Evolutionary conservation across 2,888 invertebrate genomes (phyloP), one percentile per base, ranked within the genome.

Genomic region (Drosophila prostipennis): DNA sequence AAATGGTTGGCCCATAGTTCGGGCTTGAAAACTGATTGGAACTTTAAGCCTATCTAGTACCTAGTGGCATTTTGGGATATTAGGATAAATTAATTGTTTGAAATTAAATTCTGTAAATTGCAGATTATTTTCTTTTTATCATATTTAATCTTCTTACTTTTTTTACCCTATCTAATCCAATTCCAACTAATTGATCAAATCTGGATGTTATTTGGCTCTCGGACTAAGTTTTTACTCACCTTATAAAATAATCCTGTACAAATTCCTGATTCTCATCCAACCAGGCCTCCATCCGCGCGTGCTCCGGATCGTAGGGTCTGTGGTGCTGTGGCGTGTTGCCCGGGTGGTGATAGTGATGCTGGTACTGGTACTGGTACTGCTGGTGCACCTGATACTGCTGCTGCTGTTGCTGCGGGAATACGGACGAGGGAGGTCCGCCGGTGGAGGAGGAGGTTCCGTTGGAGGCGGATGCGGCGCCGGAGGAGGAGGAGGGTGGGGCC

Each of bases 241-340:
- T 96, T 92, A 97, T 94, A 92, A 98, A 98, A 93, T 98, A 98
- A 92, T 98, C 98, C 92, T 97, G 96, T 79, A 97, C 96, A 92
- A 98, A 98, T 92, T 98, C 97, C 84, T 97, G 98, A 93, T 98
- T 98, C 92, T 98, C 98, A 93, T 98, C 98, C 82, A 98, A 95
- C 98, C 98, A 98, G 87, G 97, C 95, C 93, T 98, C 98, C 93
- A 98, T 97, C 78, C 96, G 95, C 67, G 97, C 96, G 92, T 96
- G 96, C 92, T 97, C 97, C 78, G 96, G 95, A 93, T 97, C 96
- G 92, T 97, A 97, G 88, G 92, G 90, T 92, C 92, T 87, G 79
- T 70, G 85, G 48, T 91, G 90, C 73, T 89, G 88, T 48, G 90
- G 87, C 74, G 89, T 82, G 74, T 87, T 76, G 29, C 77, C 69